A percentile compares a stretch with the other conserved stretches of the same genome.
Conservation (phyloP, 2,797 vertebrate genomes). For the Rhadinocentrus ornatus region DNA sequence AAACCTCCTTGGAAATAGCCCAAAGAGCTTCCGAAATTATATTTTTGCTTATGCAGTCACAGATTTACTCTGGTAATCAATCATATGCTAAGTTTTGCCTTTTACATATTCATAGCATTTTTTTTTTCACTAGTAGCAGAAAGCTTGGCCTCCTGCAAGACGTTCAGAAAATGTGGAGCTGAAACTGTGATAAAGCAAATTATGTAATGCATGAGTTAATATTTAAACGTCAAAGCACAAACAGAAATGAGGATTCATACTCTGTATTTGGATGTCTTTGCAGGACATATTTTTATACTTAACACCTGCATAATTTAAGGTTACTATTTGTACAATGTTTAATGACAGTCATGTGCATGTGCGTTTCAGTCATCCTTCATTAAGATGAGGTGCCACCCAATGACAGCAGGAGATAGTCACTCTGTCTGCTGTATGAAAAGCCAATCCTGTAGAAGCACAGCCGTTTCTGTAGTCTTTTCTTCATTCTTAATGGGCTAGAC, state of each 20-base stretch:
- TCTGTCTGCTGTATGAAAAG: constrained; percentile 49
- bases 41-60: constrained; percentile 43
- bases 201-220: constrained; percentile 51
- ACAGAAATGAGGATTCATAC: constrained; percentile 27
- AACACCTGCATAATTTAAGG: constrained; percentile 4
- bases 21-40: constrained; percentile 36
- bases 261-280: constrained; percentile 23
- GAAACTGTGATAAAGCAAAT: constrained; percentile 50
- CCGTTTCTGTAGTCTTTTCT: constrained; percentile 52
- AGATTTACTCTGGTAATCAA: constrained; percentile 62
- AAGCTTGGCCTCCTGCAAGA: constrained; percentile 37
- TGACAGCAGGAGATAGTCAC: constrained; percentile 43
- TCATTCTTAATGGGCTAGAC: constrained; percentile 63
- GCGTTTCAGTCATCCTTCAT: constrained; percentile 19
- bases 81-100: constrained; percentile 54
- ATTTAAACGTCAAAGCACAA: constrained; percentile 13
- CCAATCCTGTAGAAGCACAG: constrained; percentile 54
- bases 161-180: constrained; percentile 38
- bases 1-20: constrained; percentile 42
- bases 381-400: constrained; percentile 37
- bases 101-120: constrained; percentile 59
- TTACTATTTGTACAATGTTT: constrained; percentile 30
- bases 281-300: constrained; percentile 25
- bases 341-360: constrained; percentile 19
- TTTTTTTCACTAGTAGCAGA: constrained; percentile 18